Base-by-base conservation (phyloP, 64 coral and sea anemone species). In the Catalaphyllia jardinei region DNA sequence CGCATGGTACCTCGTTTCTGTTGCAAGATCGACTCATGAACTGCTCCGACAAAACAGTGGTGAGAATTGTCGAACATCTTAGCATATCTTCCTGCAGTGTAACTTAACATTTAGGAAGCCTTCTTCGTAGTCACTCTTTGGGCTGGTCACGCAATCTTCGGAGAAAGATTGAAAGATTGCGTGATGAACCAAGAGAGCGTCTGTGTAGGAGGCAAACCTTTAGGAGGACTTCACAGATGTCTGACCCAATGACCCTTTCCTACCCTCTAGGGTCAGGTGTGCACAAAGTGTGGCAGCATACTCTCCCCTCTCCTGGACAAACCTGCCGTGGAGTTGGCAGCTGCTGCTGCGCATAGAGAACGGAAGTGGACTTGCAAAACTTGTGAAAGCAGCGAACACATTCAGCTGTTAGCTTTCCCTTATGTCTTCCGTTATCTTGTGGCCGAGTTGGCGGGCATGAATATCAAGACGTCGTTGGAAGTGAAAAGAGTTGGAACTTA, bases 381-480 rank as follows among this genome's bases (percentile, higher is more conserved):
- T 35, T 98, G 96, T 64, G 83, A 93, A 29, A 92, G 77, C 29
- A 89, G 91, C 29, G 91, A 93, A 29, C 67, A 98, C 63, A 90
- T 98, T 50, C 75, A 95, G 31, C 72, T 95, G 60, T 61, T 98
- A 31, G 82, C 96, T 11, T 95, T 98, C 12, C 96, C 96, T 65
- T 98, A 98, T 55, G 96, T 98, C 27, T 98, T 98, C 62, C 96
- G 93, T 6, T 98, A 93, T 29, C 96, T 98, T 24, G 93, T 98
- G 28, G 96, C 96, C 61, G 96, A 98, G 78, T 46, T 98, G 4
- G 96, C 93, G n/a, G 96, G 90, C 10, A 89, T 98, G 88, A 98
- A 98, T 50, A 98, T 98, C 31, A 98, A 98, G 52, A 89, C 88
- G 15, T 95, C 87, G 46, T 88, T 98, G 65, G 91, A 98, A 73